Conservation (phyloP, 2,113 vertebrate genomes). For the Parus major region DNA sequence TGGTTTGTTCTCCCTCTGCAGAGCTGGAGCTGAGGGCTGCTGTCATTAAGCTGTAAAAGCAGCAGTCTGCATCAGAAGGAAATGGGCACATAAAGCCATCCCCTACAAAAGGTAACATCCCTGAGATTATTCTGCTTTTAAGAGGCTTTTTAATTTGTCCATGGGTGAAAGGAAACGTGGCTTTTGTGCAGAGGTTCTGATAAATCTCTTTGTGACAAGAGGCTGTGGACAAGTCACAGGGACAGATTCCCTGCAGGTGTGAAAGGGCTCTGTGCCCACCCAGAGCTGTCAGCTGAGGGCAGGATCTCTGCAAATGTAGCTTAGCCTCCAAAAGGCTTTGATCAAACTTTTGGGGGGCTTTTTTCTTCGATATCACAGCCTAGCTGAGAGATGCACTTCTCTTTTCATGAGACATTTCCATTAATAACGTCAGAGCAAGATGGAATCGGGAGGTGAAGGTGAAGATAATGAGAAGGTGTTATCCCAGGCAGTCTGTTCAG, state of each 20-base stretch:
- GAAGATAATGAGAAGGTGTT: not conserved
- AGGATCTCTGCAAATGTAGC: rapidly evolving
- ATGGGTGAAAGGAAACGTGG: not conserved
- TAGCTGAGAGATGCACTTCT: not conserved
- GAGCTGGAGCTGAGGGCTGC: not conserved
- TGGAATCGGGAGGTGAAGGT: not conserved
- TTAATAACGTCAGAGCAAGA: not conserved
- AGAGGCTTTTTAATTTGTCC: not conserved
- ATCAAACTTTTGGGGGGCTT: not conserved
- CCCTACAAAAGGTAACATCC: not conserved
- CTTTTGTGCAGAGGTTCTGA: not conserved
- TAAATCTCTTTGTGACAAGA: not conserved
- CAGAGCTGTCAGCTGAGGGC: not conserved
- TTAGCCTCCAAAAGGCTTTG: not conserved
- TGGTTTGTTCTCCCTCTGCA: not conserved
- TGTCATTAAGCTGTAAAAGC: not conserved
- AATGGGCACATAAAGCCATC: not conserved
- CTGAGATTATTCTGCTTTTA: not conserved
- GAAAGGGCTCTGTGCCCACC: not conserved
- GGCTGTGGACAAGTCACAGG: rapidly evolving
- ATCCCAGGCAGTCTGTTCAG: not conserved
- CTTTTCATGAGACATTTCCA: rapidly evolving
- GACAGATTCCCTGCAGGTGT: not conserved
- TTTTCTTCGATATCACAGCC: not conserved
- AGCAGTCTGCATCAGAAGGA: not conserved